A percentile compares a stretch with the other conserved stretches of the same genome.
Conservation (phyloP, 2,888 invertebrate genomes). For the Heliconius erato region DNA sequence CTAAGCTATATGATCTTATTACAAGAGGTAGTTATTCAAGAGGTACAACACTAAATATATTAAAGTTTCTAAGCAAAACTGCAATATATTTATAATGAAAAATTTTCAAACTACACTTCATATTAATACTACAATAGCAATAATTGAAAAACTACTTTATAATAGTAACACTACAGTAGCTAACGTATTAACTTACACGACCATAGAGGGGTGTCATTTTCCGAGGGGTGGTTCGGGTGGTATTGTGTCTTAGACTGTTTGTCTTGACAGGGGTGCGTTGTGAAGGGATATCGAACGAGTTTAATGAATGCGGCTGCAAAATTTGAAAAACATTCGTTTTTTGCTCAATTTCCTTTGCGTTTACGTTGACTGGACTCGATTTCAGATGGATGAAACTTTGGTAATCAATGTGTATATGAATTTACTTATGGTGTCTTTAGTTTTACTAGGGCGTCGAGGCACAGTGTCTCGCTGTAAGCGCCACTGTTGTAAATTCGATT, state of each 20-base stretch:
- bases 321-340: conserved; percentile 30
- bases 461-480: too few relatives aligned
- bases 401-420: neutral
- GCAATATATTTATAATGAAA: neutral
- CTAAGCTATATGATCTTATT: too few relatives aligned
- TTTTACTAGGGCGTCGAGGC: neutral
- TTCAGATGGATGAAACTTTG: neutral
- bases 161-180: neutral
- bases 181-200: neutral
- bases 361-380: conserved; percentile 8
- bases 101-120: neutral
- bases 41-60: too few relatives aligned
- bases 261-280: conserved; percentile 57
- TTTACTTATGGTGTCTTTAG: neutral
- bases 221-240: conserved; percentile 19
- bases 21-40: too few relatives aligned
- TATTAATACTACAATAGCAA: neutral
- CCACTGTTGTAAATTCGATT: too few relatives aligned
- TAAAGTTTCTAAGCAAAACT: too few relatives aligned
- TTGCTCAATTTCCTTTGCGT: conserved; percentile 15
- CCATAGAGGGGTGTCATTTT: conserved; percentile 15
- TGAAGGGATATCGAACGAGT: conserved; percentile 37
- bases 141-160: too few relatives aligned
- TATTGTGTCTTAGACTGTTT: conserved; percentile 54
- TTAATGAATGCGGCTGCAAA: conserved; percentile 49